Percentiles rank a stretch among this genome's conserved stretches.
These are phyloP conservation scores for Andrena minutula DNA, from an alignment of 2,888 invertebrate species.

Conservation along the genomic window DNA sequence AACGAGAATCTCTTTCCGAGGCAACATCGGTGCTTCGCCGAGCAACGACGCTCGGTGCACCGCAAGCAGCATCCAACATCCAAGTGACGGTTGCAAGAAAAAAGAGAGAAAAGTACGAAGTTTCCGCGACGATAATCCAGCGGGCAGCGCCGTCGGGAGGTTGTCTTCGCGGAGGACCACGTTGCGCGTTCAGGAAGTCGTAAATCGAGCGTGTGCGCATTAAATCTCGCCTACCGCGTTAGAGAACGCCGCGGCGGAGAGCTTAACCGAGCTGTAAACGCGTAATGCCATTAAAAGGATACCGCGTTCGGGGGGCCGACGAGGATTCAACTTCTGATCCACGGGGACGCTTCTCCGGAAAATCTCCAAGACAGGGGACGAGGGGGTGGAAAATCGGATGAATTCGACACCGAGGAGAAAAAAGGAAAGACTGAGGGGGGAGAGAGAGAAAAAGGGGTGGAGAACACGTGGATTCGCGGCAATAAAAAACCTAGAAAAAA, in stretches of 20 bases:
- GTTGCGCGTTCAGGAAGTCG: slow-evolving; percentile 49
- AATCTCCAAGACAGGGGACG: slow-evolving; percentile 17
- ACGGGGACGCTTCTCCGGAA: slow-evolving; percentile 16
- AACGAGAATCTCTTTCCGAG: slow-evolving; percentile 22
- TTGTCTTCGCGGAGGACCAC: slow-evolving; percentile 32
- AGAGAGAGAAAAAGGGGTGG: slow-evolving; percentile 1
- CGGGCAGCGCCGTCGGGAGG: slow-evolving; percentile 43
- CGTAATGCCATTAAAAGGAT: slow-evolving; percentile 71
- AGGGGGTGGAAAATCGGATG: slow-evolving; percentile 40
- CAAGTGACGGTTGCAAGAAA: slow-evolving; percentile 12
- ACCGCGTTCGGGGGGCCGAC: slow-evolving; percentile 47
- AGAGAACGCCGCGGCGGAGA: slow-evolving; percentile 56
- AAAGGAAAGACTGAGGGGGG: background rate
- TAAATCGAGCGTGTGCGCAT: slow-evolving; percentile 59
- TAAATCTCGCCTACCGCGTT: slow-evolving; percentile 60
- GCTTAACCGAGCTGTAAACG: slow-evolving; percentile 68
- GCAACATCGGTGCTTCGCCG: slow-evolving; percentile 2
- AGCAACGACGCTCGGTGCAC: slow-evolving; percentile 5
- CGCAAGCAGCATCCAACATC: slow-evolving; percentile 5
- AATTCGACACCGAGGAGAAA: slow-evolving; percentile 56
- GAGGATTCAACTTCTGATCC: slow-evolving; percentile 51
- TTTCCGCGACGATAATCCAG: slow-evolving; percentile 33
- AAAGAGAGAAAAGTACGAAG: slow-evolving; percentile 28
- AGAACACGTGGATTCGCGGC: slow-evolving; percentile 58
- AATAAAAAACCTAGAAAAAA: slow-evolving; percentile 76